Conservation (phyloP, 2,113 vertebrate species). For the Myocastor coypus region DNA sequence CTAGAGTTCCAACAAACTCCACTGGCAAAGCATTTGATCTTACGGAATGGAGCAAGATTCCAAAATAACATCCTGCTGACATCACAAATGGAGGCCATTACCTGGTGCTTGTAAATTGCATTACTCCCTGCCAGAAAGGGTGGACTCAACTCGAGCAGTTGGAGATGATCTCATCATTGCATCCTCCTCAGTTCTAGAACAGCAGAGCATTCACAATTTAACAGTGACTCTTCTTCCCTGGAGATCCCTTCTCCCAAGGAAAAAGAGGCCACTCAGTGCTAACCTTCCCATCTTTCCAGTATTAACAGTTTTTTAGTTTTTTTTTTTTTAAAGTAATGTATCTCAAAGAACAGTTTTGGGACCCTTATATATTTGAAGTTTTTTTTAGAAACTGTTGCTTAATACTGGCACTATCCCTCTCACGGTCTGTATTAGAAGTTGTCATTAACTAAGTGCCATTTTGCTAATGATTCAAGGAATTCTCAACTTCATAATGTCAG, state of each 20-base stretch:
- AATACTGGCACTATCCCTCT: not conserved
- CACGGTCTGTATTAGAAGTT: not conserved
- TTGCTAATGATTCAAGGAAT: not conserved
- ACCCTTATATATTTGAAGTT: not conserved
- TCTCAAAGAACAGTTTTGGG: not conserved
- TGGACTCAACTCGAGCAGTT: not conserved
- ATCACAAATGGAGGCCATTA: not conserved
- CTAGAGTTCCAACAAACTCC: constrained; percentile 27
- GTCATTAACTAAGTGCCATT: not conserved
- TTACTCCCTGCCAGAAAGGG: not conserved
- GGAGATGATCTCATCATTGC: not conserved
- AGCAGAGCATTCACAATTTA: not conserved
- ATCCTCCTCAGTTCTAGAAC: not conserved
- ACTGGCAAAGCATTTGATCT: not conserved
- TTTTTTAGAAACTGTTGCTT: not conserved
- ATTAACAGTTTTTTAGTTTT: not conserved
- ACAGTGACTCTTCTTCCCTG: not conserved
- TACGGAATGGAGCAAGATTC: not conserved
- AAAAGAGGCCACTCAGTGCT: not conserved
- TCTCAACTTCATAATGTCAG: not conserved
- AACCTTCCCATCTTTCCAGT: not conserved
- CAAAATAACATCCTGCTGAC: not conserved
- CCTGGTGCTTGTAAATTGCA: not conserved
- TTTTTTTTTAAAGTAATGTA: not conserved
- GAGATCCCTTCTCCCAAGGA: not conserved